Evolutionary conservation across 2,888 invertebrate species (phyloP).

Genomic region (Danaus chrysippus): DNA sequence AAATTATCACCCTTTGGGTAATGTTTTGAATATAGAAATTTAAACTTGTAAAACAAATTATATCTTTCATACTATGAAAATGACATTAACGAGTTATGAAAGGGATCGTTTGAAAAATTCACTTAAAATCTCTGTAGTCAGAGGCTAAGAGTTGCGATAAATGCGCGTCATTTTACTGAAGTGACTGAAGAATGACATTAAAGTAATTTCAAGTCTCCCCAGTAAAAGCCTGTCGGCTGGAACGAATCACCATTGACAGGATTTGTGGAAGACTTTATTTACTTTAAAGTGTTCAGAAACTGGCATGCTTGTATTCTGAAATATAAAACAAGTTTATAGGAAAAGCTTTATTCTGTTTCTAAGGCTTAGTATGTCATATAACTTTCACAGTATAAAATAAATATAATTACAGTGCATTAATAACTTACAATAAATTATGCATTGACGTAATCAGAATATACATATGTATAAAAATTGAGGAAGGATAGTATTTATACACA

Average conservation of each 20-base stretch:
- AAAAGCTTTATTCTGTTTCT: neutral
- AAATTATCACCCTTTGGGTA: no score
- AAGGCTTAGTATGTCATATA: neutral
- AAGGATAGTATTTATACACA: no score
- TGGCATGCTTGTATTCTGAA: neutral
- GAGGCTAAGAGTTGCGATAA: constrained; percentile 5
- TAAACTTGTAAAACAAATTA: neutral
- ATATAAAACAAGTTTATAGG: constrained; percentile 1
- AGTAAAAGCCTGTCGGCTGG: constrained; percentile 25
- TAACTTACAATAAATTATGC: no score
- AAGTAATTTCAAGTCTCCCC: constrained; percentile 27
- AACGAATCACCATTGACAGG: constrained; percentile 22
- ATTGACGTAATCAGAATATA: no score
- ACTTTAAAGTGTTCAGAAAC: constrained; percentile 8
- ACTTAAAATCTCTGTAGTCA: neutral
- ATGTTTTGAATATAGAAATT: no score
- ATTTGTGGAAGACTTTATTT: constrained; percentile 16
- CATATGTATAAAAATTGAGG: no score
- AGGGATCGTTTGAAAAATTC: neutral
- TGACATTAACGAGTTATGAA: neutral
- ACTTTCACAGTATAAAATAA: no score
- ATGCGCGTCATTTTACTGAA: constrained; percentile 23
- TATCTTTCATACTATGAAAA: neutral
- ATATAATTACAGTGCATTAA: no score
- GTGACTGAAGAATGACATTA: constrained; percentile 22